A percentile compares a stretch with the other conserved stretches of the same genome.
Evolutionary conservation across 2,888 invertebrate species (phyloP).

Genomic region (Drosophila limbata): DNA sequence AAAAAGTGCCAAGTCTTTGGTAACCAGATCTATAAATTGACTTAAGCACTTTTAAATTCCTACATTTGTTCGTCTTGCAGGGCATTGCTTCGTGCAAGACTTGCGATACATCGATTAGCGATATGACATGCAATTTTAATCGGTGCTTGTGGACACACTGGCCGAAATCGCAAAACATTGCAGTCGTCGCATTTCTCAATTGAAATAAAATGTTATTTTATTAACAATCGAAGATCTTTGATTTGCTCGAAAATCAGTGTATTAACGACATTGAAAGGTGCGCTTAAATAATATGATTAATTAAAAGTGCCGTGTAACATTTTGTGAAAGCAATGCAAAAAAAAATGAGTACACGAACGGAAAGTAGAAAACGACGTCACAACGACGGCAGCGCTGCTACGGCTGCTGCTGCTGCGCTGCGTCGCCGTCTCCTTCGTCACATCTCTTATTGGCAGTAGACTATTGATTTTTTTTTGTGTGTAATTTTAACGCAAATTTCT

Average conservation of each 20-base stretch:
- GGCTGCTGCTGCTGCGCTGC: slow-evolving; percentile 21
- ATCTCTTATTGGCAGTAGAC: slow-evolving; percentile 53
- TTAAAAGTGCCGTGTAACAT: neutral
- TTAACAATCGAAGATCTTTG: slow-evolving; percentile 26
- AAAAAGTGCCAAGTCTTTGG: too few species aligned
- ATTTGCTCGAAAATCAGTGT: slow-evolving; percentile 6
- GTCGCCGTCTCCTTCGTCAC: slow-evolving; percentile 37
- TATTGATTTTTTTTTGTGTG: slow-evolving; percentile 57
- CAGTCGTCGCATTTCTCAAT: slow-evolving; percentile 53
- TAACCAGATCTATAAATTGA: too few species aligned
- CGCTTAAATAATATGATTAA: slow-evolving; percentile 9
- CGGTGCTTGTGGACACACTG: slow-evolving; percentile 40
- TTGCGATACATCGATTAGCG: neutral
- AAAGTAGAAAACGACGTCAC: slow-evolving; percentile 55
- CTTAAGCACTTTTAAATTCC: too few species aligned
- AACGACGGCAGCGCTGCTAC: slow-evolving; percentile 35
- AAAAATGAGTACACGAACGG: slow-evolving; percentile 43
- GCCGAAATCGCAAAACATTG: slow-evolving; percentile 51
- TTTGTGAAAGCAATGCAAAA: slow-evolving; percentile 4
- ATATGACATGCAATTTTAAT: neutral
- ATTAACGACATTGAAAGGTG: slow-evolving; percentile 53
- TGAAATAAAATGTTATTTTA: slow-evolving; percentile 64
- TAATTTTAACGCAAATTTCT: slow-evolving; percentile 2
- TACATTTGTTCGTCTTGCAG: too few species aligned
- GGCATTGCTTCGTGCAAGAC: too few species aligned